Evolutionary conservation across 2,797 vertebrate species (phyloP).

Genomic region (Nothura maculosa): DNA sequence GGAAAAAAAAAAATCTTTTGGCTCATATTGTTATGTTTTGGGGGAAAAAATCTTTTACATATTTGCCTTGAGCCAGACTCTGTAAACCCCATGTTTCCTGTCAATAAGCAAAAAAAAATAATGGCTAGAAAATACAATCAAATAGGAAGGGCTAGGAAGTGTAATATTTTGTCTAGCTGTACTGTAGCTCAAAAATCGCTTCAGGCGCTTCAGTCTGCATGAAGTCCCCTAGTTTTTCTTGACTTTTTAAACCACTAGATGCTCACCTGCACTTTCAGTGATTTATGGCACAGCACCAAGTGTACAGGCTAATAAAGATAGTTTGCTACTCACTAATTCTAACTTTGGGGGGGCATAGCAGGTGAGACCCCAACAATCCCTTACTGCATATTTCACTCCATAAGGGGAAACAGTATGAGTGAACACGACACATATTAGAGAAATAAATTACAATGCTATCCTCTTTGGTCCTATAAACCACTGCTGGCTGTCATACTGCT

Average conservation of each 20-base stretch:
- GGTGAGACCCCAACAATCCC: slow-evolving; percentile 65
- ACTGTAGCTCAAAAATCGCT: slow-evolving; percentile 65
- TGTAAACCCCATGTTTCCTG: slow-evolving; percentile 72
- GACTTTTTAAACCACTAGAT: slow-evolving; percentile 73
- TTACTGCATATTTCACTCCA: slow-evolving; percentile 76
- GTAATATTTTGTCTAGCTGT: slow-evolving; percentile 66
- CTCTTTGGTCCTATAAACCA: slow-evolving; percentile 78
- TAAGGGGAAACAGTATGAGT: slow-evolving; percentile 79
- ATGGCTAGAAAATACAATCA: slow-evolving; percentile 44
- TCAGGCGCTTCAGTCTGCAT: slow-evolving; percentile 55
- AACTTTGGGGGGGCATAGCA: slow-evolving; percentile 78
- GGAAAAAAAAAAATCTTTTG: slow-evolving; percentile 16
- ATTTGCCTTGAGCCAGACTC: slow-evolving; percentile 59
- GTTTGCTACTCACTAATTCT: slow-evolving; percentile 82
- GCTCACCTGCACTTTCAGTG: slow-evolving; percentile 69
- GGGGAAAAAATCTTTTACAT: slow-evolving; percentile 54
- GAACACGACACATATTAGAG: slow-evolving; percentile 78
- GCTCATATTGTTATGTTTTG: slow-evolving; percentile 12
- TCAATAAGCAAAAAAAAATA: slow-evolving; percentile 51
- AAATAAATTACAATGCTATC: slow-evolving; percentile 80
- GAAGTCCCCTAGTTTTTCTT: slow-evolving; percentile 68
- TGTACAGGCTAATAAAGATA: slow-evolving; percentile 77
- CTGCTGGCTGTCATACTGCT: slow-evolving; percentile 71
- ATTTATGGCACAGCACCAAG: slow-evolving; percentile 77
- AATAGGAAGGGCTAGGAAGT: slow-evolving; percentile 55